These are phyloP conservation scores for Andrena bicolor DNA, from an alignment of 2,888 invertebrate species.

Conservation along the genomic window DNA sequence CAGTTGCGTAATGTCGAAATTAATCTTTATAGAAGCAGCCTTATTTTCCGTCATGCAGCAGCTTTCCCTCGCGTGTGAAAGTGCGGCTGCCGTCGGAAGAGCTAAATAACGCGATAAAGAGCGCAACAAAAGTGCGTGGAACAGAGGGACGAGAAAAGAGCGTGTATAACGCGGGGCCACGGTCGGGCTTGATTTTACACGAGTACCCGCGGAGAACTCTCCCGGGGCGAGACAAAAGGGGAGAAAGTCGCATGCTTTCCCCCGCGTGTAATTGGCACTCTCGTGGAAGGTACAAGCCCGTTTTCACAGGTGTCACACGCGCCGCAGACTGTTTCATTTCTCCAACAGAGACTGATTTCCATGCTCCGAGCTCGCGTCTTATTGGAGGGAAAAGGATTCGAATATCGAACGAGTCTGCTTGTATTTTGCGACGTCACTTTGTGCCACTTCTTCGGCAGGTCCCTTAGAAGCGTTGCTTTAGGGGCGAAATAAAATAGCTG, in stretches of 20 bases:
- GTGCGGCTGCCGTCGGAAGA: not conserved
- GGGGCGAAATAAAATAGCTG: no score
- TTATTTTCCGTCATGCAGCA: conserved; percentile 20
- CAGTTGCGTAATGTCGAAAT: conserved; percentile 47
- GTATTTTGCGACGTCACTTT: not conserved
- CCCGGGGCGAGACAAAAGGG: conserved; percentile 42
- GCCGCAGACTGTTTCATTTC: not conserved
- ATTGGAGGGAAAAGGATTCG: not conserved
- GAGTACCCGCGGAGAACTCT: conserved; percentile 40
- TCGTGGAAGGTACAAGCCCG: conserved; percentile 45
- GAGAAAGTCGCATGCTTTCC: conserved; percentile 34
- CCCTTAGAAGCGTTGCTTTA: not conserved
- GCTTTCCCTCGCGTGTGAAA: not conserved
- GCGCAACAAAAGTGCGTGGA: conserved; percentile 42
- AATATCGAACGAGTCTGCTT: not conserved
- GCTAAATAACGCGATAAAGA: conserved; percentile 57
- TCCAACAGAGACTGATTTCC: conserved; percentile 17
- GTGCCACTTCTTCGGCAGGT: not conserved
- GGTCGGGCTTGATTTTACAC: conserved; percentile 49
- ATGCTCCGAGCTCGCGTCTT: conserved; percentile 15
- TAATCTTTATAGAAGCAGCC: conserved; percentile 55
- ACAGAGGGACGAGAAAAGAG: conserved; percentile 9
- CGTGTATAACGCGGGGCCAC: not conserved
- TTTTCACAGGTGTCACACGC: conserved; percentile 36
- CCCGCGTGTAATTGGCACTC: conserved; percentile 56